Conservation (phyloP, 2,113 vertebrate genomes). For the Tiliqua scincoides region DNA sequence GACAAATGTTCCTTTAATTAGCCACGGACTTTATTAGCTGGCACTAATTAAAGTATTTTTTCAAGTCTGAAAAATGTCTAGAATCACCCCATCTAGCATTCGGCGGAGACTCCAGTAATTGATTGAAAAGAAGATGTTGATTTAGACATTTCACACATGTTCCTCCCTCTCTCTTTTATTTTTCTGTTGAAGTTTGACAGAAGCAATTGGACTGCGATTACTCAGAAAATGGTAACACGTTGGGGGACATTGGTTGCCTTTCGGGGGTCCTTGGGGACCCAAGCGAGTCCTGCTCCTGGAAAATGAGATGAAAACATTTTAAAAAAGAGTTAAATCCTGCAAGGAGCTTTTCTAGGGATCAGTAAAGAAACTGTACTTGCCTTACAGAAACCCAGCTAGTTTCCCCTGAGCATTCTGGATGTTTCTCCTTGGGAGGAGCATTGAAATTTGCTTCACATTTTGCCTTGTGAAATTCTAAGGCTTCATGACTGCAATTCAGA, state of each 20-base stretch:
- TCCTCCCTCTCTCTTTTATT: constrained; percentile 4
- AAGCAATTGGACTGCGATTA: constrained; percentile 59
- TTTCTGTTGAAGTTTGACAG: constrained; percentile 62
- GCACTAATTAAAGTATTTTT: constrained; percentile 78
- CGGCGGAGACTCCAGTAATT: constrained; percentile 73
- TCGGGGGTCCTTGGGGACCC: neutral
- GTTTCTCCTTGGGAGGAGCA: too few relatives aligned
- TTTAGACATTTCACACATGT: constrained; percentile 58
- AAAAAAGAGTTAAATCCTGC: neutral
- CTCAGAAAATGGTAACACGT: constrained; percentile 44
- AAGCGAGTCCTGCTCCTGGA: neutral
- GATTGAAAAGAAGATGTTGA: constrained; percentile 67
- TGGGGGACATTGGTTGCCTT: neutral
- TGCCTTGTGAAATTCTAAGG: too few relatives aligned
- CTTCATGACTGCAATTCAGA: too few relatives aligned
- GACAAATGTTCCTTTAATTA: constrained; percentile 77
- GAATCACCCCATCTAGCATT: constrained; percentile 78
- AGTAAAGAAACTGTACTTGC: too few relatives aligned
- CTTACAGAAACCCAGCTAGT: too few relatives aligned
- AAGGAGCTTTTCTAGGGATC: too few relatives aligned
- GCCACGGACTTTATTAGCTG: constrained; percentile 76
- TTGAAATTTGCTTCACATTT: neutral
- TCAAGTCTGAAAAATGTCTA: constrained; percentile 77
- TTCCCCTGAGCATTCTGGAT: too few relatives aligned
- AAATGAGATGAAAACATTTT: neutral